phyloP scores from a whole-genome alignment of 2,113 vertebrate genomes.

The Cettia cetti region DNA sequence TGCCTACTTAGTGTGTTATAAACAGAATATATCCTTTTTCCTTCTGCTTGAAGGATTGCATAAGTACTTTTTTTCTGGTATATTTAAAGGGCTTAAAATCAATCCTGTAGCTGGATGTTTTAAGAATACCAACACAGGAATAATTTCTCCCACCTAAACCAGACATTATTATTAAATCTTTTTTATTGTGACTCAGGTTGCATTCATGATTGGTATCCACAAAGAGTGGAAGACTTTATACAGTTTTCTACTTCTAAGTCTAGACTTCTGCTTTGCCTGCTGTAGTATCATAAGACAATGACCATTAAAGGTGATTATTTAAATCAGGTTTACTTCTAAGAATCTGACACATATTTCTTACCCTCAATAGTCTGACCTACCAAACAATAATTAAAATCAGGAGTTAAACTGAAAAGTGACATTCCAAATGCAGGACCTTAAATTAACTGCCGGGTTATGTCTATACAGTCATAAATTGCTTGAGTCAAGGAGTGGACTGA shows the following conservation, averaged over 20 bases:
- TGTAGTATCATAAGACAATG: not conserved
- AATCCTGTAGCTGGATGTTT: not conserved
- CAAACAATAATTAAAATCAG: not conserved
- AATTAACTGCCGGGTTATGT: not conserved
- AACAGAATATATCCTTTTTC: not conserved
- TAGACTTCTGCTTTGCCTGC: not conserved
- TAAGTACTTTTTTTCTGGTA: not conserved
- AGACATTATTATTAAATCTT: not conserved
- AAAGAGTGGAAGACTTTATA: not conserved
- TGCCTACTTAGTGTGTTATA: conserved; percentile 38
- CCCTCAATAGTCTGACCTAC: not conserved
- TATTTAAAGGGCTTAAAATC: not conserved
- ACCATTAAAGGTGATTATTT: not conserved
- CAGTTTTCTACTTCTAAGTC: not conserved
- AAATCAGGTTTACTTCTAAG: not conserved
- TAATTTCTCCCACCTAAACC: not conserved
- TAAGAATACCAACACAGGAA: not conserved
- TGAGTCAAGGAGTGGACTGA: not conserved
- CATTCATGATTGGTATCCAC: not conserved
- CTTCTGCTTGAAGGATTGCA: not conserved
- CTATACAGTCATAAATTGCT: not conserved
- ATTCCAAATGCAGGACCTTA: not conserved
- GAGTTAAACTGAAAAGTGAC: not conserved
- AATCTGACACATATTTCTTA: not conserved
- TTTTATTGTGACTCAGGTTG: not conserved